Conservation (phyloP, 2,888 invertebrate genomes). For the Chloroclysta siterata region DNA sequence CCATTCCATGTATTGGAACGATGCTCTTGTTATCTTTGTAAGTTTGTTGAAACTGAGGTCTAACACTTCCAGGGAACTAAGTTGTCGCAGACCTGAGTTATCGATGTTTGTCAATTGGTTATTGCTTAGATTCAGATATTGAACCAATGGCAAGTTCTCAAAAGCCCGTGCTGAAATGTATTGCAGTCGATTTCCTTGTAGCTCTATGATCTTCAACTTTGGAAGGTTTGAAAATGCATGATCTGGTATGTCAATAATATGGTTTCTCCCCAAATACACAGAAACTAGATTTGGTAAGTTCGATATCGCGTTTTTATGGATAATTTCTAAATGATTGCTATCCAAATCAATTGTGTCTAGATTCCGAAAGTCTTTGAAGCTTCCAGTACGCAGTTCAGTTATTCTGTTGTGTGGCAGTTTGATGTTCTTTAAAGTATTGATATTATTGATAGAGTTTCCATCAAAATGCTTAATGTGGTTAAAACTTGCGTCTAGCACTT, state of each 20-base stretch:
- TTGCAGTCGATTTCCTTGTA: constrained; percentile 91
- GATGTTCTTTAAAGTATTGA: constrained; percentile 88
- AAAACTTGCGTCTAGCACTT: constrained; percentile 90
- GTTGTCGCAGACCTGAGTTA: constrained; percentile 89
- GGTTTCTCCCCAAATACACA: constrained; percentile 89
- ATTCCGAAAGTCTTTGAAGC: constrained; percentile 88
- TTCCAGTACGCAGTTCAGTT: constrained; percentile 87
- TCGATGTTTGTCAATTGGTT: constrained; percentile 91
- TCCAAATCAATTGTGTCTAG: constrained; percentile 91
- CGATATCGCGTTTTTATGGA: constrained; percentile 90
- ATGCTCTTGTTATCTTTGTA: constrained; percentile 88
- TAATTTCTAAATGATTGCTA: constrained; percentile 90
- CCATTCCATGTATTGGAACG: constrained; percentile 91
- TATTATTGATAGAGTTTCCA: constrained; percentile 88
- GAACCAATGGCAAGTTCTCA: constrained; percentile 90
- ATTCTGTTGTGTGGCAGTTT: constrained; percentile 91
- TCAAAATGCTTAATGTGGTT: constrained; percentile 90
- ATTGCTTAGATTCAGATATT: constrained; percentile 92
- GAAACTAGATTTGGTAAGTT: constrained; percentile 88
- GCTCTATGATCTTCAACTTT: constrained; percentile 88
- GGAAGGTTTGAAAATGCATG: constrained; percentile 91
- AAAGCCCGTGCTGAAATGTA: constrained; percentile 91
- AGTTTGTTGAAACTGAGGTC: constrained; percentile 93
- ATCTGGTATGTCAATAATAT: constrained; percentile 90
- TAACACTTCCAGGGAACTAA: constrained; percentile 92